These are phyloP conservation scores for Hydriomena furcata DNA, from an alignment of 2,888 invertebrate genomes.

Conservation along the genomic window DNA sequence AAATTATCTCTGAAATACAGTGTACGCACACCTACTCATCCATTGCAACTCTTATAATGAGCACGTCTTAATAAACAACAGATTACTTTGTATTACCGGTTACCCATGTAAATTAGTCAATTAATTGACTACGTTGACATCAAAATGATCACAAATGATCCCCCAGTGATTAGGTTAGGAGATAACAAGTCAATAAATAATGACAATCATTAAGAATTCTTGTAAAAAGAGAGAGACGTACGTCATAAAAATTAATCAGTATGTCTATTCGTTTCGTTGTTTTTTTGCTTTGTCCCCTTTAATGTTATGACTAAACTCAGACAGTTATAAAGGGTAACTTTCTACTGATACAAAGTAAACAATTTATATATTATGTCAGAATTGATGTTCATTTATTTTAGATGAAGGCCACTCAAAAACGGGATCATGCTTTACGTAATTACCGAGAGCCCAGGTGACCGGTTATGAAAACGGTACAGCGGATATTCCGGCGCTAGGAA, in stretches of 20 bases:
- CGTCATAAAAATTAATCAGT: slow-evolving; percentile 15
- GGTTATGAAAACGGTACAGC: slow-evolving; percentile 30
- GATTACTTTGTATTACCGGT: neutral
- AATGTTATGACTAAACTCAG: slow-evolving; percentile 15
- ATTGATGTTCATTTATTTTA: slow-evolving; percentile 42
- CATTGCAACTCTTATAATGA: slow-evolving; percentile 27
- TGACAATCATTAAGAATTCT: slow-evolving; percentile 16
- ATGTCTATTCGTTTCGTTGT: slow-evolving; percentile 14
- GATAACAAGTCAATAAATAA: slow-evolving; percentile 13
- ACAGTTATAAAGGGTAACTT: slow-evolving; percentile 24
- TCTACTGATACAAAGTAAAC: slow-evolving; percentile 30
- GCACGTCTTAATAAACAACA: slow-evolving; percentile 14
- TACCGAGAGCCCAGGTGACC: slow-evolving; percentile 32
- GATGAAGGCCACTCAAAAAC: slow-evolving; percentile 42
- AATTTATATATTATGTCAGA: slow-evolving; percentile 29
- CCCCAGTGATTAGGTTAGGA: slow-evolving; percentile 32
- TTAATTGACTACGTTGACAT: slow-evolving; percentile 22
- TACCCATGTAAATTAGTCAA: slow-evolving; percentile 18
- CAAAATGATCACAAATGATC: slow-evolving; percentile 15
- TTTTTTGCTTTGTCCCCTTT: slow-evolving; percentile 19
- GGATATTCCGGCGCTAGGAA: slow-evolving; percentile 30
- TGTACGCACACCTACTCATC: slow-evolving; percentile 37
- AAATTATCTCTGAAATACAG: slow-evolving; percentile 60
- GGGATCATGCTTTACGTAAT: slow-evolving; percentile 46
- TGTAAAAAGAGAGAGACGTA: slow-evolving; percentile 19